Evolutionary conservation across 2,888 invertebrate genomes (phyloP).

Genomic region (Acanthococcus lagerstroemiae): DNA sequence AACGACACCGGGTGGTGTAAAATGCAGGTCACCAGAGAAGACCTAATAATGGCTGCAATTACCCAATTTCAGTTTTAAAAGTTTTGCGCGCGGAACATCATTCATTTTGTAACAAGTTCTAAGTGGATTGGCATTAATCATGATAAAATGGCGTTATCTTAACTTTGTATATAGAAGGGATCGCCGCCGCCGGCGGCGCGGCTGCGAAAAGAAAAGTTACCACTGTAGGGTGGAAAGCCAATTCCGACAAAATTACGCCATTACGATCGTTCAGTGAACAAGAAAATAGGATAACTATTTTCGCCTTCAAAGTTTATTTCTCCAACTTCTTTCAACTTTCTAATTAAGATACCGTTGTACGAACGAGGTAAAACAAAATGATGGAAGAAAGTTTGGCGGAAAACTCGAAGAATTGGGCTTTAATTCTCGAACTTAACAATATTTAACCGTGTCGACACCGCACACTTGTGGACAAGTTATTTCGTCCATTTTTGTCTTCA

Average conservation of each 20-base stretch:
- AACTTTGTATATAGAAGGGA: slow-evolving; percentile 11
- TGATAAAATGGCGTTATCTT: slow-evolving; percentile 23
- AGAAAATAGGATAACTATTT: slow-evolving; percentile 26
- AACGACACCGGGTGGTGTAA: too few species aligned
- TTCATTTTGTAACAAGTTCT: slow-evolving; percentile 11
- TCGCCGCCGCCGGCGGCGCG: not conserved
- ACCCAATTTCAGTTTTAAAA: not conserved
- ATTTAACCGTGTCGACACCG: too few species aligned
- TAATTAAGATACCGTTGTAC: slow-evolving; percentile 13
- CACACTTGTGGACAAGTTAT: too few species aligned
- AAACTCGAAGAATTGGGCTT: not conserved
- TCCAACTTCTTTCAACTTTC: slow-evolving; percentile 21
- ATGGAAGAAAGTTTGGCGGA: not conserved
- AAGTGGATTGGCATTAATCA: slow-evolving; percentile 19
- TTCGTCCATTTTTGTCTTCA: too few species aligned
- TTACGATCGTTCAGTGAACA: slow-evolving; percentile 25
- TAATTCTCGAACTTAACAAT: too few species aligned
- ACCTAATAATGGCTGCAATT: not conserved
- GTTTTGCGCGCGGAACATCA: slow-evolving; percentile 4
- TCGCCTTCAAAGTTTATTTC: slow-evolving; percentile 17
- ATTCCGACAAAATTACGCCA: slow-evolving; percentile 19
- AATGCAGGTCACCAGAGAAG: too few species aligned
- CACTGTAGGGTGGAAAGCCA: slow-evolving; percentile 9
- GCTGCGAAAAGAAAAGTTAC: not conserved
- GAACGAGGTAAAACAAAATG: not conserved